Evolutionary conservation across 2,888 invertebrate species (phyloP).

Genomic region (Andrena chrysosceles): DNA sequence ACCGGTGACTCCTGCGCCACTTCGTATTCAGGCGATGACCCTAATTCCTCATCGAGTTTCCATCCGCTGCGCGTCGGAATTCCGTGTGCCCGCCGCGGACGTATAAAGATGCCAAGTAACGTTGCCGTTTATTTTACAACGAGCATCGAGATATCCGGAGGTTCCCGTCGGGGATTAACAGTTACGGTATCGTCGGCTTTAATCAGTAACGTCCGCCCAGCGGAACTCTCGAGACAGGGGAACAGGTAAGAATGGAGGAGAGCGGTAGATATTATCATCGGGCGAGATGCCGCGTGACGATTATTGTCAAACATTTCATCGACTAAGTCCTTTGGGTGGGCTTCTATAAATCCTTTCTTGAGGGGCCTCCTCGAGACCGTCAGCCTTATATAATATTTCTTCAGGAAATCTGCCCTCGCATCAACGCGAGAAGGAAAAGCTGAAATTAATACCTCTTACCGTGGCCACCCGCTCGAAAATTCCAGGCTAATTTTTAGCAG

Average conservation of each 20-base stretch:
- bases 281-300: conserved; percentile 65
- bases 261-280: conserved; percentile 65
- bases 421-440: conserved; percentile 24
- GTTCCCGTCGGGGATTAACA: conserved; percentile 45
- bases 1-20: neutral
- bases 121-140: conserved; percentile 3
- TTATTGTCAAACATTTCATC: conserved; percentile 74
- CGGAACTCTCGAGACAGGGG: neutral
- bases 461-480: neutral
- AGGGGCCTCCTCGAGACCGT: neutral
- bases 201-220: conserved; percentile 42
- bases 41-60: neutral
- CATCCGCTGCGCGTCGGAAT: neutral
- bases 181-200: conserved; percentile 53
- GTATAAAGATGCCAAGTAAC: conserved; percentile 37
- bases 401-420: conserved; percentile 14
- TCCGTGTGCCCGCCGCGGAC: neutral
- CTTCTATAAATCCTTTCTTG: conserved; percentile 41
- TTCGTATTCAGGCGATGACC: neutral
- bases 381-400: conserved; percentile 21
- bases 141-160: neutral
- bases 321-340: conserved; percentile 42
- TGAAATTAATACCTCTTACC: conserved; percentile 31
- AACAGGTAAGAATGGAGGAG: conserved; percentile 43
- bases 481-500: neutral